Conservation (phyloP, 2,888 invertebrate species). For the Andrena minutula region DNA sequence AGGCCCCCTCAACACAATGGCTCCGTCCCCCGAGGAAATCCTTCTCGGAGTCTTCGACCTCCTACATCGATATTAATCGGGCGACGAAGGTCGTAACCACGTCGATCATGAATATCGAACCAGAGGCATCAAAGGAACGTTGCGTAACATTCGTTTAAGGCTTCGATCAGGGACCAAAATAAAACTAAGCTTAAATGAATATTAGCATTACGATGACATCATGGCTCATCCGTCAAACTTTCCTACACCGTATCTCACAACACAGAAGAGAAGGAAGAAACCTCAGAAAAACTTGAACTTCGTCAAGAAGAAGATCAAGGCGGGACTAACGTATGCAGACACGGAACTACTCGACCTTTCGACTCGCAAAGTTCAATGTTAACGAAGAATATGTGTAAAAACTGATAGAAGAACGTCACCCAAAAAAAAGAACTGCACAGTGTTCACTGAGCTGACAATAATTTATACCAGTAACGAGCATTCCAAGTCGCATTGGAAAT, state of each 20-base stretch:
- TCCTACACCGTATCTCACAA: too few relatives aligned
- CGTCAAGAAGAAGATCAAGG: too few relatives aligned
- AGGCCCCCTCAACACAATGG: constrained; percentile 30
- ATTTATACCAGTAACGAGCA: constrained; percentile 9
- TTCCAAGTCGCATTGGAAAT: constrained; percentile 22
- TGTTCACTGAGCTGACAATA: not conserved
- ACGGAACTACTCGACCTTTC: too few relatives aligned
- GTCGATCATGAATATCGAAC: constrained; percentile 11
- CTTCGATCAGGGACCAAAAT: not conserved
- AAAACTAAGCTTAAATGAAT: not conserved
- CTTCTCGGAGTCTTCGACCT: not conserved
- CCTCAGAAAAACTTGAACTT: too few relatives aligned
- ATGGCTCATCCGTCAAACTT: too few relatives aligned
- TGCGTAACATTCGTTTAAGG: constrained; percentile 6
- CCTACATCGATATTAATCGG: constrained; percentile 21
- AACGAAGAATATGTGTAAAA: too few relatives aligned
- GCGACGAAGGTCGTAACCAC: constrained; percentile 9
- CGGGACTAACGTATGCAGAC: too few relatives aligned
- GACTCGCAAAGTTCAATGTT: too few relatives aligned
- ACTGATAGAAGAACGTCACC: too few relatives aligned
- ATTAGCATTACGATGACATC: too few relatives aligned
- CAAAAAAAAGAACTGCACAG: too few relatives aligned
- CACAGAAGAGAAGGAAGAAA: too few relatives aligned
- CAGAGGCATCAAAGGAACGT: not conserved
- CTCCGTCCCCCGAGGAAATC: not conserved